Conservation (phyloP, 2,888 invertebrate species). For the Nasonia oneida region DNA sequence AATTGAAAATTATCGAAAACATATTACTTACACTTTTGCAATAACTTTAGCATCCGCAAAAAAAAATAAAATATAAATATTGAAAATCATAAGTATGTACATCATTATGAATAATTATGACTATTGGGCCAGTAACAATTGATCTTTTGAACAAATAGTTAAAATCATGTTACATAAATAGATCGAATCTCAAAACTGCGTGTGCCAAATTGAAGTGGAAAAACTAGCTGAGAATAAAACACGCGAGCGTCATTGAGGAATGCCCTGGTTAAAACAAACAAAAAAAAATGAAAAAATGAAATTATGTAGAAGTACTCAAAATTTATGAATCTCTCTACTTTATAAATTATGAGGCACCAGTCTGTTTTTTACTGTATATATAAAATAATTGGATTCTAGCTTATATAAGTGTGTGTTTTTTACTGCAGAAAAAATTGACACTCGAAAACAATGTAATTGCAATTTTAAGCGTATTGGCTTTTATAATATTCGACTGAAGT, state of each 20-base stretch:
- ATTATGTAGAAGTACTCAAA: background rate
- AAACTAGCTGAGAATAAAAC: constrained; percentile 50
- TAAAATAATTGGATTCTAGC: constrained; percentile 34
- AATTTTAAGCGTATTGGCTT: background rate
- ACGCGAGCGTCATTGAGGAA: constrained; percentile 44
- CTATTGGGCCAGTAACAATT: constrained; percentile 58
- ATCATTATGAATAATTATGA: constrained; percentile 21
- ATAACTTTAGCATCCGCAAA: background rate
- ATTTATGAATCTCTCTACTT: constrained; percentile 12
- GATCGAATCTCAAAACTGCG: constrained; percentile 58
- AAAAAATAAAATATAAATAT: constrained; percentile 29
- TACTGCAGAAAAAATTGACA: background rate
- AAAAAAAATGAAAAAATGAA: background rate
- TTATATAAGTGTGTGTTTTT: background rate
- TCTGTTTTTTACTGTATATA: constrained; percentile 48
- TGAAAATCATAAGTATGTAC: constrained; percentile 48
- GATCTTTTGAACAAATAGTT: constrained; percentile 52
- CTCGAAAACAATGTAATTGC: background rate
- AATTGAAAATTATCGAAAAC: background rate
- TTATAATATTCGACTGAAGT: background rate
- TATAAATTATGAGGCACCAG: background rate
- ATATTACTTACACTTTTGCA: background rate
- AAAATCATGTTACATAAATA: constrained; percentile 41
- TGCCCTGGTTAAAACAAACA: constrained; percentile 35
- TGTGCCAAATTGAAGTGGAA: constrained; percentile 59